Conservation (phyloP, 1,140 invertebrate genomes). For the Araneus ventricosus region DNA sequence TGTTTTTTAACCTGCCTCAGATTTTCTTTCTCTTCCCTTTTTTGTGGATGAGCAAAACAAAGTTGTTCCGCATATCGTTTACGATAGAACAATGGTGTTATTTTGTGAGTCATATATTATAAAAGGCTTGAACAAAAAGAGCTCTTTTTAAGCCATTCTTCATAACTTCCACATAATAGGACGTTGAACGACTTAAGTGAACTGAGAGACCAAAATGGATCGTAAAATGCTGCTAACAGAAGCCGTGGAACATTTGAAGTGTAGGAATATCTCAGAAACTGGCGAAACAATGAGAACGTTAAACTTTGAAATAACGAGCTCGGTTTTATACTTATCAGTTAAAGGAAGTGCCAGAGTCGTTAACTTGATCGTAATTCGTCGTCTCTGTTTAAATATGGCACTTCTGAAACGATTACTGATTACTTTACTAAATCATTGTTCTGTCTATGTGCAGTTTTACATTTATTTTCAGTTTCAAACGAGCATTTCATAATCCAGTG, state of each 20-base stretch:
- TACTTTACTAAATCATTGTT: background rate
- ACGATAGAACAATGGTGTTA: conserved; percentile 44
- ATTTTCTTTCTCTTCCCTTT: background rate
- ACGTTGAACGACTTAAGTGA: conserved; percentile 60
- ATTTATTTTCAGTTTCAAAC: background rate
- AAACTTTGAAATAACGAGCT: conserved; percentile 33
- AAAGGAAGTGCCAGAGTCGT: conserved; percentile 37
- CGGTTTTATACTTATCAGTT: conserved; percentile 38
- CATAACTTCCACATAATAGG: conserved; percentile 34
- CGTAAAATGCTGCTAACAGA: conserved; percentile 53
- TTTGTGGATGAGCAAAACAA: conserved; percentile 27
- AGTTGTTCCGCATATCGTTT: conserved; percentile 58
- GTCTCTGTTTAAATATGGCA: conserved; percentile 24
- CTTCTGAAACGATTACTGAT: conserved; percentile 8
- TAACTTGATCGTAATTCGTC: background rate
- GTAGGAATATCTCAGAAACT: conserved; percentile 6
- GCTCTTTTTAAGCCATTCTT: conserved; percentile 17
- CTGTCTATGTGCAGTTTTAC: background rate
- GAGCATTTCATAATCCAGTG: background rate
- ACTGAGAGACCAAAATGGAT: conserved; percentile 46
- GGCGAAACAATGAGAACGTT: conserved; percentile 43
- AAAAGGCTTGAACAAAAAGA: conserved; percentile 31
- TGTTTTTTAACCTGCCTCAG: background rate
- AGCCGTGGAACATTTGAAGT: conserved; percentile 21
- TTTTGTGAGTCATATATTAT: conserved; percentile 58